Percentiles rank a stretch among this genome's conserved stretches.
Conservation (phyloP, 2,888 invertebrate genomes). For the Agonopterix arenella region DNA sequence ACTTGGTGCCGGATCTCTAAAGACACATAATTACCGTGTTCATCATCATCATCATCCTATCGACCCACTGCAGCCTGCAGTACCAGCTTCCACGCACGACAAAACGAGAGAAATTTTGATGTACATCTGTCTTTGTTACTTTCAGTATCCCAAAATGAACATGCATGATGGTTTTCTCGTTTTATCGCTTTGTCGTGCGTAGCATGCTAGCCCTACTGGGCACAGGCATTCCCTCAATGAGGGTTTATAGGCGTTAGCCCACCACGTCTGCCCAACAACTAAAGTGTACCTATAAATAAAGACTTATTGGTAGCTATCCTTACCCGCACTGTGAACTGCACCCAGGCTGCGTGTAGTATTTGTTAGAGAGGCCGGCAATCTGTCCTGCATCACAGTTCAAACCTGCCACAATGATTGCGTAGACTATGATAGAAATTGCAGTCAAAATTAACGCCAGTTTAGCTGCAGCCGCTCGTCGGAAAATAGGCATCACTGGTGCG, state of each 20-base stretch:
- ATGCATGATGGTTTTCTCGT: no score
- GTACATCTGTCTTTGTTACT: no score
- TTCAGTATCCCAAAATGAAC: no score
- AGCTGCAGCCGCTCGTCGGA: background rate
- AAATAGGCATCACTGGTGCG: background rate
- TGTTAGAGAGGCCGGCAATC: slow-evolving; percentile 13
- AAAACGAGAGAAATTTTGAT: no score
- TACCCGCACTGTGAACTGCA: slow-evolving; percentile 24
- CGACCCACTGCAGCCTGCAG: no score
- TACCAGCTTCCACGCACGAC: no score
- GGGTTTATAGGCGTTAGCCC: background rate
- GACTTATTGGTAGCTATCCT: slow-evolving; percentile 1
- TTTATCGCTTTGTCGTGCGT: no score
- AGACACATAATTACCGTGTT: no score
- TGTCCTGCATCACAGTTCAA: slow-evolving; percentile 14
- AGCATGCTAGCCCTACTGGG: background rate
- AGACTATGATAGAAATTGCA: background rate
- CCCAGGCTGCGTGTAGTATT: slow-evolving; percentile 14
- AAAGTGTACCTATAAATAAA: no score
- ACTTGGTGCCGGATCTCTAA: no score
- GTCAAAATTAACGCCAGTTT: background rate
- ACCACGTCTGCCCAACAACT: background rate
- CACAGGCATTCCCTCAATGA: background rate
- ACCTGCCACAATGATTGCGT: background rate
- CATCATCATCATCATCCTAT: no score